Base-by-base conservation (phyloP, 2,888 invertebrate genomes). In the Cantharis rufa region DNA sequence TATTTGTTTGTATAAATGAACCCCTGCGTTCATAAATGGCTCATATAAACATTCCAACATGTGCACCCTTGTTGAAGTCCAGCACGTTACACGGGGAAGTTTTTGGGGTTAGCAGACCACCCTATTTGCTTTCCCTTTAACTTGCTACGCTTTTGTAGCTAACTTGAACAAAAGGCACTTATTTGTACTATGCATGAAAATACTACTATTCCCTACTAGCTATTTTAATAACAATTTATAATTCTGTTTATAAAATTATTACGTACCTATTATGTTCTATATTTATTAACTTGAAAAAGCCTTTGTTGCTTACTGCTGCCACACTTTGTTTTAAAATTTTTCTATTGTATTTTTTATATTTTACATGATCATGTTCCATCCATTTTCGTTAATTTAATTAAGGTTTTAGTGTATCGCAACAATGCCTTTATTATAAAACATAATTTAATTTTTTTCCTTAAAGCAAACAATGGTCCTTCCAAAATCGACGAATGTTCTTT, bases 11-110 rank as follows among this genome's bases (percentile, higher is more conserved):
- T 74, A 76, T 76, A 74, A 76, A 78, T 73, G 71, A 78, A 78
- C 79, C 79, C 79, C 77, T 73, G 78, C 75, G 63, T 79, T 76
- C 76, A 79, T 78, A 75, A 78, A 75, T 78, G 79, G 71, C 70
- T 79, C 79, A 73, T 79, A 79, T 78, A 79, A 79, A 77, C 79
- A 79, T 78, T 74, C 75, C 79, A 74, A 70, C 78, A 79, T 79
- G 75, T 79, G 79, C 75, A 75, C 76, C 78, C 78, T 72, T 69
- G 66, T 75, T 72, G 71, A 69, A 72, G 76, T 75, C 75, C 75
- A 74, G 74, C 75, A 76, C 71, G 70, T 64, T 68, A 74, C 64
- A 64, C 61, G 68, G 71, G 71, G 74, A 72, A 72, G 72, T 69
- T 70, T 66, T 24, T 32, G 79, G 76, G 75, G 69, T 72, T n/a